A percentile compares a stretch with the other conserved stretches of the same genome.
These are phyloP conservation scores for Matsumurasca onukii DNA, from an alignment of 1,140 invertebrate species.

Conservation along the genomic window DNA sequence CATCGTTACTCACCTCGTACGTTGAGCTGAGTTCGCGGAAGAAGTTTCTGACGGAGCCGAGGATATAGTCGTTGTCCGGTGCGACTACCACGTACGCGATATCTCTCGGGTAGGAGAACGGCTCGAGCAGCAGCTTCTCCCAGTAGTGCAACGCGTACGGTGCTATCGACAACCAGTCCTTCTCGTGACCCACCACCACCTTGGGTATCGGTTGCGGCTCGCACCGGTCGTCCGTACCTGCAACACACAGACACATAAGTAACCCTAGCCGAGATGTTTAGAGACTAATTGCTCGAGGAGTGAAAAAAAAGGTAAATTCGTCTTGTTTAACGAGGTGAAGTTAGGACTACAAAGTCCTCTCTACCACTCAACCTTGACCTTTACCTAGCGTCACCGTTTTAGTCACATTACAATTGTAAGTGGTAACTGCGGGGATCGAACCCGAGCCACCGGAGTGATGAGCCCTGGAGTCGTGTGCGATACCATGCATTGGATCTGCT, in stretches of 20 bases:
- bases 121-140: conserved; percentile 93
- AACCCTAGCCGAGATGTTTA: no score
- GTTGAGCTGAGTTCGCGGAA: conserved; percentile 91
- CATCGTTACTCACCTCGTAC: conserved; percentile 74
- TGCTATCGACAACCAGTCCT: conserved; percentile 91
- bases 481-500: no score
- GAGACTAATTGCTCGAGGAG: no score
- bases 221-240: conserved; percentile 86
- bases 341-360: no score
- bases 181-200: conserved; percentile 89
- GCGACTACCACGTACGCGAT: conserved; percentile 85
- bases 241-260: conserved; percentile 7
- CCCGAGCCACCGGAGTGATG: no score
- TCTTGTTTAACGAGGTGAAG: no score
- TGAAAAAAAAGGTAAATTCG: no score
- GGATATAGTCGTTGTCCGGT: conserved; percentile 86
- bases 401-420: no score
- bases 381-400: no score
- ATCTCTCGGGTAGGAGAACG: conserved; percentile 89
- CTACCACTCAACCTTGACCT: no score
- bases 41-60: conserved; percentile 77
- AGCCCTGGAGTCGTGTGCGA: no score
- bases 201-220: conserved; percentile 96
- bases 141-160: conserved; percentile 92
- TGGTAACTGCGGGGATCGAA: no score